Percentiles rank a stretch among this genome's conserved stretches.
phyloP scores from a whole-genome alignment of 2,888 invertebrate species.

The Harpalus rubripes region DNA sequence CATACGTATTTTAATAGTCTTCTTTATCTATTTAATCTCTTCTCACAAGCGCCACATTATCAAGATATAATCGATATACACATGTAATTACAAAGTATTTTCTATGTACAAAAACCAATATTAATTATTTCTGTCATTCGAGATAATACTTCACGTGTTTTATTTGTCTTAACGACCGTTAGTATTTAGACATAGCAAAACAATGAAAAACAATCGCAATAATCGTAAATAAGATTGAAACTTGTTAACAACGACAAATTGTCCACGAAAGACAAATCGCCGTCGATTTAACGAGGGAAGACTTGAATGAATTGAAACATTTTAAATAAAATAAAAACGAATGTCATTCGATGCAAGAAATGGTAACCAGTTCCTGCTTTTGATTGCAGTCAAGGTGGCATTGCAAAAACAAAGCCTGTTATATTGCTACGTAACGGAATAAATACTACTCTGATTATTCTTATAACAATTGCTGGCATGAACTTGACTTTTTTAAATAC shows the following conservation, averaged over 20 bases:
- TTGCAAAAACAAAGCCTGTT: constrained; percentile 37
- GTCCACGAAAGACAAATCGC: constrained; percentile 34
- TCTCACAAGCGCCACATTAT: not conserved
- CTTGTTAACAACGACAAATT: constrained; percentile 27
- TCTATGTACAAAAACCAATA: not conserved
- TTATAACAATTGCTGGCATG: not conserved
- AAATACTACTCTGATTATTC: not conserved
- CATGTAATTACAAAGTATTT: not conserved
- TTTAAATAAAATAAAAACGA: constrained; percentile 32
- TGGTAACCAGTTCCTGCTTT: constrained; percentile 42
- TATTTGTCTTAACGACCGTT: constrained; percentile 17
- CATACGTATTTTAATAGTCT: too few relatives aligned
- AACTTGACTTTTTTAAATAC: constrained; percentile 1
- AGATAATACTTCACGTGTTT: constrained; percentile 13
- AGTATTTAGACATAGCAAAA: constrained; percentile 1
- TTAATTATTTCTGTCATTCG: constrained; percentile 4
- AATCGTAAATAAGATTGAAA: constrained; percentile 37
- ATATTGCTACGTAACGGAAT: constrained; percentile 11
- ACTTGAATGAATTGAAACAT: constrained; percentile 46
- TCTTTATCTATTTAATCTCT: not conserved
- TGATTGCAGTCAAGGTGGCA: constrained; percentile 38
- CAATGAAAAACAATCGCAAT: constrained; percentile 30
- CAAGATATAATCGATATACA: constrained; percentile 22
- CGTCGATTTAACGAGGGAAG: constrained; percentile 10
- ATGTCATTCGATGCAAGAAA: constrained; percentile 29